phyloP scores from a whole-genome alignment of 2,113 vertebrate species.

The Notothenia rossii region DNA sequence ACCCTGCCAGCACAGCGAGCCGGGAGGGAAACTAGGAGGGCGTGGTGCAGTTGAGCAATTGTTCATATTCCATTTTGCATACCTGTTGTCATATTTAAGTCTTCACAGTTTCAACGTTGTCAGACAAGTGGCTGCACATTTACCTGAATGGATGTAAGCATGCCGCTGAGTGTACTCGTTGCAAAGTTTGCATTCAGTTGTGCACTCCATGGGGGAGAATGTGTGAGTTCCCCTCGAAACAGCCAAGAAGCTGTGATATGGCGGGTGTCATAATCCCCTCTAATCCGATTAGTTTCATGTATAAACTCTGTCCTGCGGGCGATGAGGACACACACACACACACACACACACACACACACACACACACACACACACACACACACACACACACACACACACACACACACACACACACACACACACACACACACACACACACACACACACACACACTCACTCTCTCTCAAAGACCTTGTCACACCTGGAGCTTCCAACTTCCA shows the following conservation, averaged over 20 bases:
- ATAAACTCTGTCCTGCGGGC: conserved; percentile 69
- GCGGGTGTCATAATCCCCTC: conserved; percentile 66
- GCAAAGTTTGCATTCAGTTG: neutral
- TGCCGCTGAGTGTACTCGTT: neutral
- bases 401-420: neutral
- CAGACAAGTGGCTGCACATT: conserved; percentile 43
- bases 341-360: conserved; percentile 15
- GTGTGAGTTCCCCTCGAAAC: conserved; percentile 17
- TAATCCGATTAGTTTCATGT: conserved; percentile 74
- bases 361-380: neutral
- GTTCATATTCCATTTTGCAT: conserved; percentile 52
- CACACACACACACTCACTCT: conserved; percentile 11
- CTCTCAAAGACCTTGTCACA: conserved; percentile 49
- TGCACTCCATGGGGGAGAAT: conserved; percentile 15
- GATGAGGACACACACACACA: conserved; percentile 27
- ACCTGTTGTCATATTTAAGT: conserved; percentile 60
- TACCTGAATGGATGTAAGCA: conserved; percentile 27
- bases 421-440: conserved; percentile 1
- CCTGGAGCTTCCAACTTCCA: conserved; percentile 71
- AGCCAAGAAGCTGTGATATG: conserved; percentile 39
- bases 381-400: neutral
- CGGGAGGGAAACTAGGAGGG: conserved; percentile 18
- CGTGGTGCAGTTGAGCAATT: conserved; percentile 42
- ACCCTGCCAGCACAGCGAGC: conserved; percentile 39
- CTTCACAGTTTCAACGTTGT: conserved; percentile 33